phyloP scores from a whole-genome alignment of 2,113 vertebrate species.

The Brachirus orientalis region DNA sequence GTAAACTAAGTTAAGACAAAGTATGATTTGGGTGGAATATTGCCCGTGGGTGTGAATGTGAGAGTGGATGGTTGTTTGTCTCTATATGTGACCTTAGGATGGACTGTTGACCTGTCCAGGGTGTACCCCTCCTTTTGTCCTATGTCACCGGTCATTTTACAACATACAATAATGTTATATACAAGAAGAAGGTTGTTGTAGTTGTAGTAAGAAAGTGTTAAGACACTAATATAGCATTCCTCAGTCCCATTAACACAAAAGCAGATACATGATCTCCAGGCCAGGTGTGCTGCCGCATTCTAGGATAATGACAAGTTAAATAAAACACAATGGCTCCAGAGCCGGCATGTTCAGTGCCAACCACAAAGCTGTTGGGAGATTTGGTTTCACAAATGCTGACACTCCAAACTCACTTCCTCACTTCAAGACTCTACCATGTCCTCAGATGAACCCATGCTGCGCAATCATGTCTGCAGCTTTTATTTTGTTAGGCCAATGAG shows the following conservation, averaged over 20 bases:
- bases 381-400: slow-evolving; percentile 26
- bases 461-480: background rate
- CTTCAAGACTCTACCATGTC: background rate
- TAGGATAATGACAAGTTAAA: slow-evolving; percentile 25
- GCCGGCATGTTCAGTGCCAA: slow-evolving; percentile 26
- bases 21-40: too few species aligned
- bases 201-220: background rate
- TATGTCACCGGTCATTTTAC: too few species aligned
- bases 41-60: too few species aligned
- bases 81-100: too few species aligned
- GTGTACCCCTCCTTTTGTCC: too few species aligned
- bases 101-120: too few species aligned
- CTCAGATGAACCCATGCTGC: slow-evolving; percentile 29
- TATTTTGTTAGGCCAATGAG: background rate
- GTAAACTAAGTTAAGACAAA: too few species aligned
- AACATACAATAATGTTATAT: too few species aligned
- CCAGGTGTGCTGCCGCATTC: slow-evolving; percentile 36
- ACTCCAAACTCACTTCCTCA: background rate
- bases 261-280: slow-evolving; percentile 18
- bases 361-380: slow-evolving; percentile 21
- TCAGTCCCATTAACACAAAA: background rate
- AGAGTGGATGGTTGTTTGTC: too few species aligned
- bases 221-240: background rate
- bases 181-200: too few species aligned
- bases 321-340: background rate